phyloP scores from a whole-genome alignment of 2,113 vertebrate species.

The Chinchilla lanigera region DNA sequence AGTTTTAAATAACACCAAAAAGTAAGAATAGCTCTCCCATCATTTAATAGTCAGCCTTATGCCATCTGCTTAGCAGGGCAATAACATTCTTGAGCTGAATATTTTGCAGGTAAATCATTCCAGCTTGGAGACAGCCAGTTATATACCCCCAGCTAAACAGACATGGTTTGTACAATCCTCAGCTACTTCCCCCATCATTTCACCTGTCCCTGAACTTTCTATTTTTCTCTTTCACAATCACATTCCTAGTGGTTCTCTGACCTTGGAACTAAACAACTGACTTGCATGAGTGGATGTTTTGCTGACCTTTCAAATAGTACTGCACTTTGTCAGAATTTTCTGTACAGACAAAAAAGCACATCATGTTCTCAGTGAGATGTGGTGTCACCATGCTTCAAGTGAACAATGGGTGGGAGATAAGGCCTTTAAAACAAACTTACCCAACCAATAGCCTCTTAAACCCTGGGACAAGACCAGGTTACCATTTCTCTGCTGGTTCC shows the following conservation, averaged over 20 bases:
- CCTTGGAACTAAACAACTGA: slow-evolving; percentile 13
- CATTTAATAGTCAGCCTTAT: neutral
- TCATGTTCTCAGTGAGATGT: slow-evolving; percentile 18
- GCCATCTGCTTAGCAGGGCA: neutral
- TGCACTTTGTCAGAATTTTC: neutral
- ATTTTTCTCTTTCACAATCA: slow-evolving; percentile 4
- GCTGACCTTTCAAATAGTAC: neutral
- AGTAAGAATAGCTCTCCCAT: neutral
- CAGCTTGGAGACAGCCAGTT: neutral
- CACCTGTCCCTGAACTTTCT: neutral
- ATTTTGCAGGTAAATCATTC: neutral
- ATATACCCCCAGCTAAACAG: neutral
- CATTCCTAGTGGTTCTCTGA: neutral
- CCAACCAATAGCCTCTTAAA: neutral
- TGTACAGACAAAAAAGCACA: neutral
- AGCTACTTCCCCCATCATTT: neutral
- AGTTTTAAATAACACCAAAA: neutral
- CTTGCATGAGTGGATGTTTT: neutral
- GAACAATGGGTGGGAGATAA: slow-evolving; percentile 2
- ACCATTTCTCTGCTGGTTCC: neutral
- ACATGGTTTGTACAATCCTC: neutral
- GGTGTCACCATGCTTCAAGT: slow-evolving; percentile 17
- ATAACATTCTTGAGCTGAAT: neutral
- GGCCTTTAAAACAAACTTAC: slow-evolving; percentile 28
- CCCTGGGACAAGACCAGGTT: neutral